A percentile compares a stretch with the other conserved stretches of the same genome.
phyloP scores from a whole-genome alignment of 2,113 vertebrate genomes.

The Ardeotis arabs region DNA sequence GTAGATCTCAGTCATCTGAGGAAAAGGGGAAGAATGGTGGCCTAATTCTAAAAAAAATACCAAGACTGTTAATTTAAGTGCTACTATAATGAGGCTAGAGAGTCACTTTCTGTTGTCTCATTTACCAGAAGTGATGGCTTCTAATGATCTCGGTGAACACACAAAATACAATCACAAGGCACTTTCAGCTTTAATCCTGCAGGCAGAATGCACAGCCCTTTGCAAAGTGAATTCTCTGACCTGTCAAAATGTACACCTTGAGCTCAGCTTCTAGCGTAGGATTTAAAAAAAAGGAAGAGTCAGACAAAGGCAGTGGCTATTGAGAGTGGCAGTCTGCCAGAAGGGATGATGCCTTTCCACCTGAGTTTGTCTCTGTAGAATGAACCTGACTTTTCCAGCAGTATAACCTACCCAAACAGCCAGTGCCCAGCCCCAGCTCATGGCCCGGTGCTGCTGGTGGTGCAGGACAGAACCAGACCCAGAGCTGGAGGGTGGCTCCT shows the following conservation, averaged over 20 bases:
- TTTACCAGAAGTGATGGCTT: background rate
- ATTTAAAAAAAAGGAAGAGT: background rate
- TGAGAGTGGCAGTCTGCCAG: background rate
- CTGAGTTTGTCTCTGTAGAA: background rate
- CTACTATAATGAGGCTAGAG: background rate
- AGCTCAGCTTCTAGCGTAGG: background rate
- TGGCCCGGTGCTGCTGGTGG: background rate
- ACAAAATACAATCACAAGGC: too few relatives aligned
- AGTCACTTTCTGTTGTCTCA: background rate
- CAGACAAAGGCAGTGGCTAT: background rate
- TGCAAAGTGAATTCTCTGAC: background rate
- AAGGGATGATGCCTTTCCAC: background rate
- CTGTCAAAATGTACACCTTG: background rate
- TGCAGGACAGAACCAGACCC: background rate
- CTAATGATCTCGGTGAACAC: background rate
- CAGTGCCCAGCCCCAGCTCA: background rate
- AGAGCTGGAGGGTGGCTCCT: background rate
- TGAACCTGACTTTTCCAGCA: background rate
- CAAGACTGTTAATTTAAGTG: background rate
- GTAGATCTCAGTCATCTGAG: background rate
- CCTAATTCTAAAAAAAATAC: background rate
- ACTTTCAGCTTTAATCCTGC: background rate
- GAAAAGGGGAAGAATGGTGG: background rate
- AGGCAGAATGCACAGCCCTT: background rate
- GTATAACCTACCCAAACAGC: background rate